These are phyloP conservation scores for Cynopterus sphinx DNA, from an alignment of 2,797 vertebrate species.

Conservation along the genomic window DNA sequence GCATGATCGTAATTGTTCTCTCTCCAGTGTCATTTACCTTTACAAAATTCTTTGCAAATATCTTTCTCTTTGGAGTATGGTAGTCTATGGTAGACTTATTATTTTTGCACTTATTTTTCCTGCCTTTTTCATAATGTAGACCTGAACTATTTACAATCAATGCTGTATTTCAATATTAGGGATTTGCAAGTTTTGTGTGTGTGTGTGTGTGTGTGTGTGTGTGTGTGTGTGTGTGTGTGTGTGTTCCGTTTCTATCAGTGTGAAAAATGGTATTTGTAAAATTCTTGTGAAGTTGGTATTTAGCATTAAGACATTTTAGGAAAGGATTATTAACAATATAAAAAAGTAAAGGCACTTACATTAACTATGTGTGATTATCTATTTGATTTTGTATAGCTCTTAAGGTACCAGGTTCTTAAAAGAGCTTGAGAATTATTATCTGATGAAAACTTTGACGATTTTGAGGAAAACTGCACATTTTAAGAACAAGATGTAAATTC, in stretches of 20 bases:
- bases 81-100: background rate
- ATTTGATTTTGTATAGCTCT: slow-evolving; percentile 59
- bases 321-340: slow-evolving; percentile 11
- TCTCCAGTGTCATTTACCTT: background rate
- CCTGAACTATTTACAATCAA: background rate
- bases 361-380: slow-evolving; percentile 50
- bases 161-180: background rate
- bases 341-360: slow-evolving; percentile 34
- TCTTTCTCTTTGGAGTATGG: background rate
- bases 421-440: slow-evolving; percentile 64
- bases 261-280: slow-evolving; percentile 31
- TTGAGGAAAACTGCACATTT: slow-evolving; percentile 67
- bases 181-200: slow-evolving; percentile 29
- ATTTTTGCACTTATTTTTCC: background rate
- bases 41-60: slow-evolving; percentile 6
- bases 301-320: slow-evolving; percentile 50
- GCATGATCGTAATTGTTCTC: background rate
- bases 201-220: background rate
- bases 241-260: slow-evolving; percentile 41
- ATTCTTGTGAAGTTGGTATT: slow-evolving; percentile 12
- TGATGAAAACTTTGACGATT: slow-evolving; percentile 67
- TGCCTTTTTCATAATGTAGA: background rate
- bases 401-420: slow-evolving; percentile 17
- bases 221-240: background rate
- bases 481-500: slow-evolving; percentile 72